Conservation (phyloP, 2,113 vertebrate genomes). For the Loxodonta africana region DNA sequence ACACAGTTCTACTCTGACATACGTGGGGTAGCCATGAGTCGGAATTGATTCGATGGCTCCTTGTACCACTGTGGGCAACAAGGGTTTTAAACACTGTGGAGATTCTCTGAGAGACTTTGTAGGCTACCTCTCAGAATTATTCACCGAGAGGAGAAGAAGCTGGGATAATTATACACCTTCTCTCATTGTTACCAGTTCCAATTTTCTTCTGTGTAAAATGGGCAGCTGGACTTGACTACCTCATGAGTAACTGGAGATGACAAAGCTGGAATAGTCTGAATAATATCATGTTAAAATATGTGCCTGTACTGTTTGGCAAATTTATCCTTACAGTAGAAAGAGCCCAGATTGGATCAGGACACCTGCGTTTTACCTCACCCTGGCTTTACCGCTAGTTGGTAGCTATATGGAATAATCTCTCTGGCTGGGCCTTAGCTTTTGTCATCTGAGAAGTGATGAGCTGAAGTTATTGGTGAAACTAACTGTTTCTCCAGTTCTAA, state of each 20-base stretch:
- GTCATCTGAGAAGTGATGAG: neutral
- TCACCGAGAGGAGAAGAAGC: neutral
- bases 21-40: neutral
- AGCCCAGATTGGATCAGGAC: neutral
- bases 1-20: too few species aligned
- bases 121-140: neutral
- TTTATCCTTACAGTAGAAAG: neutral
- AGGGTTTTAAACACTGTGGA: rapidly evolving
- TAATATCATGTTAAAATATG: neutral
- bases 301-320: neutral
- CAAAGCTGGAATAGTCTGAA: neutral
- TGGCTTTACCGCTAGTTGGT: neutral
- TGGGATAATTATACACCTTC: neutral
- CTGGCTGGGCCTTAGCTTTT: neutral
- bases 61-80: neutral
- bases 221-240: neutral
- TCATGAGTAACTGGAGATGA: neutral
- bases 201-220: neutral
- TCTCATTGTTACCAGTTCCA: neutral
- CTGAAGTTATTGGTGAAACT: neutral
- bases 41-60: neutral
- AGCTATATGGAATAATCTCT: neutral
- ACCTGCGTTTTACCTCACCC: neutral
- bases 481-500: neutral
- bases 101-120: neutral